Evolutionary conservation across 2,797 vertebrate genomes (phyloP).

Genomic region (Phrynocephalus forsythii): DNA sequence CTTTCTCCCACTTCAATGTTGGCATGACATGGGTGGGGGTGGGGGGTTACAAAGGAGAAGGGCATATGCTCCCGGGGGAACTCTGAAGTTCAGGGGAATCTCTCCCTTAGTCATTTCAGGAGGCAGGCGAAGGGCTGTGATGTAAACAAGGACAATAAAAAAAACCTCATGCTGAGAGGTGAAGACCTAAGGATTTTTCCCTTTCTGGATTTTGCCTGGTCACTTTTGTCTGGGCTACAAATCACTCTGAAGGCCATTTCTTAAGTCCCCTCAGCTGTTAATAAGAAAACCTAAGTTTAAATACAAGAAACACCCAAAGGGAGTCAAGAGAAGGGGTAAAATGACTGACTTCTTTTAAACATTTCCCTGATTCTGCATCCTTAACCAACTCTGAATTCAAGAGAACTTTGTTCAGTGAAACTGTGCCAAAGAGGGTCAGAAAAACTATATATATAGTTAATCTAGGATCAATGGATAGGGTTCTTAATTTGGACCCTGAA

Average conservation of each 20-base stretch:
- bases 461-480: not conserved
- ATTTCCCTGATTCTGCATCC: too few species aligned
- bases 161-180: not conserved
- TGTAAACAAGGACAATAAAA: not conserved
- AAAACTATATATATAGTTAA: not conserved
- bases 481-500: not conserved
- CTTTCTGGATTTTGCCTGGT: not conserved
- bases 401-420: not conserved
- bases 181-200: not conserved
- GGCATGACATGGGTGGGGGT: accelerated
- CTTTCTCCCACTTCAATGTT: not conserved
- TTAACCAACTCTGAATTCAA: not conserved
- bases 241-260: not conserved
- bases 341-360: too few species aligned
- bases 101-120: too few species aligned
- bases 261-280: not conserved
- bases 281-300: not conserved
- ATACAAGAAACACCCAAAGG: not conserved
- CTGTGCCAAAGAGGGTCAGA: not conserved
- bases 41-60: not conserved
- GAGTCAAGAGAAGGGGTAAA: too few species aligned
- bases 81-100: too few species aligned
- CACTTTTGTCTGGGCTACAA: not conserved
- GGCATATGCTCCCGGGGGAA: not conserved
- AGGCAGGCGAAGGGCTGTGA: not conserved